These are phyloP conservation scores for Catharus fuscescens DNA, from an alignment of 2,113 vertebrate genomes.

Conservation along the genomic window DNA sequence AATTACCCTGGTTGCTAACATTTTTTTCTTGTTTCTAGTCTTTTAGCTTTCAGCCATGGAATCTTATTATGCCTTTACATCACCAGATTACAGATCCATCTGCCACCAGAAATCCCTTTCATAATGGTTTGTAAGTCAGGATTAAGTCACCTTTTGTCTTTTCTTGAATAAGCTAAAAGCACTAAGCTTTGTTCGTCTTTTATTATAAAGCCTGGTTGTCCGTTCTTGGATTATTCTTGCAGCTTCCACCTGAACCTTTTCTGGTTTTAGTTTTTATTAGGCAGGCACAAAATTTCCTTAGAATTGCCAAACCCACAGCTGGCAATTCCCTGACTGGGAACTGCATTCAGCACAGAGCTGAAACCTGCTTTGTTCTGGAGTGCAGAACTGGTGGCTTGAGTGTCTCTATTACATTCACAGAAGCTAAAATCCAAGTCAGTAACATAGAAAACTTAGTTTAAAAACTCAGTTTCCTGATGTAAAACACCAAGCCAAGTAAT, in stretches of 20 bases:
- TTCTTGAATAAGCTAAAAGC: neutral
- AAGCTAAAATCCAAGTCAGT: neutral
- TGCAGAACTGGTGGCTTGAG: neutral
- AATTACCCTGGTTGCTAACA: constrained; percentile 13
- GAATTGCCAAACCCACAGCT: neutral
- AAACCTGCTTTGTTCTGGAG: neutral
- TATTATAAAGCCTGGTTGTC: neutral
- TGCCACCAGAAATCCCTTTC: constrained; percentile 18
- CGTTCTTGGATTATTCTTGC: neutral
- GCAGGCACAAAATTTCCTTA: neutral
- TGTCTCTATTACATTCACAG: neutral
- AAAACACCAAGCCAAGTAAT: neutral
- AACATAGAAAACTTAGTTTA: neutral
- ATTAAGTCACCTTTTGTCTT: neutral
- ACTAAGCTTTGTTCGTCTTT: neutral
- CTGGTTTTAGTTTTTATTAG: neutral
- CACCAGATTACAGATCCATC: neutral
- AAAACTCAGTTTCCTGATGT: neutral
- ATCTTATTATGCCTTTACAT: neutral
- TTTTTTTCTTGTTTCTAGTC: constrained; percentile 13
- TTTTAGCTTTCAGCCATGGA: neutral
- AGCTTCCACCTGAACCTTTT: neutral
- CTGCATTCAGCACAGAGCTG: neutral
- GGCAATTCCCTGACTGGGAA: neutral
- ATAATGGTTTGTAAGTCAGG: neutral